Conservation (phyloP, 2,113 vertebrate genomes). For the Ictalurus punctatus region DNA sequence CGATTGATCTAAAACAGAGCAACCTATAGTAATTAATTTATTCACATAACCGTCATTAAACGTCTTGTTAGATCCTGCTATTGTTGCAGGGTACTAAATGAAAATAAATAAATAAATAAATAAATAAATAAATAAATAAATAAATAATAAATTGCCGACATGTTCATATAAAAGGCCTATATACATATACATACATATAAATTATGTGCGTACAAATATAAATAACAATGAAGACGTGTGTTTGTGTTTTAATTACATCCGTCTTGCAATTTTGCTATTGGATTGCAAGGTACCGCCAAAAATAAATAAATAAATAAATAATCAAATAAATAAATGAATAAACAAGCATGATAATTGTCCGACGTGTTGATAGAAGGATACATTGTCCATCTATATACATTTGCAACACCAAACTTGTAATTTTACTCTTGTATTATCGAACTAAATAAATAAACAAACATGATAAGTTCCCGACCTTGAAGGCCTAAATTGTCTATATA, state of each 20-base stretch:
- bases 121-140: too few relatives aligned
- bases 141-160: not conserved
- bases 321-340: not conserved
- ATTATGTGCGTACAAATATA: not conserved
- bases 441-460: too few relatives aligned
- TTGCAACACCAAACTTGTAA: too few relatives aligned
- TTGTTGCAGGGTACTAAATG: not conserved
- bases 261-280: not conserved
- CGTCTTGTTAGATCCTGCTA: not conserved
- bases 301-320: not conserved
- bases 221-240: too few relatives aligned
- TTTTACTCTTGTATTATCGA: too few relatives aligned
- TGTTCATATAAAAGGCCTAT: not conserved
- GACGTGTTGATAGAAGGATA: too few relatives aligned
- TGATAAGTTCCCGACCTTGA: too few relatives aligned
- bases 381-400: too few relatives aligned
- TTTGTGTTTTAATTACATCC: not conserved
- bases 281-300: not conserved
- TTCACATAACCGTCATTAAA: not conserved
- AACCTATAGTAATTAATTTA: too few relatives aligned
- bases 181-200: not conserved
- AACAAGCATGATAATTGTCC: not conserved
- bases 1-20: not conserved
- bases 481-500: too few relatives aligned
- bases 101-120: not conserved